These are phyloP conservation scores for Sarcoramphus papa DNA, from an alignment of 2,797 vertebrate species.

Conservation along the genomic window DNA sequence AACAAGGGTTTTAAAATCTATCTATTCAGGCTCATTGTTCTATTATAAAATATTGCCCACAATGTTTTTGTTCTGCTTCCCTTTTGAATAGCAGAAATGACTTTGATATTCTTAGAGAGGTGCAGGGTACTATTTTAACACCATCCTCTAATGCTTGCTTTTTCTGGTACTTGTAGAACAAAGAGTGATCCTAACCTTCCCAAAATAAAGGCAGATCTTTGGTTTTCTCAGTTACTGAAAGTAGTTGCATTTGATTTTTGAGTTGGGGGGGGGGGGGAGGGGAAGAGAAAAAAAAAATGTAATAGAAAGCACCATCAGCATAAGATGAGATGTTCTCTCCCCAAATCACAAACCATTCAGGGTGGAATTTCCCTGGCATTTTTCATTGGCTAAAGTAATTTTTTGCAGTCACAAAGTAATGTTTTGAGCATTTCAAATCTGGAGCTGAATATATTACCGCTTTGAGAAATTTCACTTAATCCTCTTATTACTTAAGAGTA, in stretches of 20 bases:
- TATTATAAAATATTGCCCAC: slow-evolving; percentile 13
- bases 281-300: no score
- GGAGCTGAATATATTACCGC: background rate
- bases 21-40: background rate
- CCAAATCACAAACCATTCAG: background rate
- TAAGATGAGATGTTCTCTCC: background rate
- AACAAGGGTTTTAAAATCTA: background rate
- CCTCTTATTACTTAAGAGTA: background rate
- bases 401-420: background rate
- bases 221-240: background rate
- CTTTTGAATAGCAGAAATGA: slow-evolving; percentile 4
- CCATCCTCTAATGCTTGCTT: background rate
- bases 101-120: background rate
- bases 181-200: background rate
- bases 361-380: background rate
- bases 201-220: background rate
- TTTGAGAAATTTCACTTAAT: background rate
- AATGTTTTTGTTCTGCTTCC: slow-evolving; percentile 5
- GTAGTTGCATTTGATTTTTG: background rate
- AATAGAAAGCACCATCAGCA: background rate
- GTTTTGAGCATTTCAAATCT: background rate
- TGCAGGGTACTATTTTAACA: background rate
- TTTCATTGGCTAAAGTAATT: background rate
- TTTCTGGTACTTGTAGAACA: background rate
- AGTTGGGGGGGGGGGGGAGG: no score